Base-by-base conservation (phyloP, 2,888 invertebrate species). In the Scrobipalpa costella region DNA sequence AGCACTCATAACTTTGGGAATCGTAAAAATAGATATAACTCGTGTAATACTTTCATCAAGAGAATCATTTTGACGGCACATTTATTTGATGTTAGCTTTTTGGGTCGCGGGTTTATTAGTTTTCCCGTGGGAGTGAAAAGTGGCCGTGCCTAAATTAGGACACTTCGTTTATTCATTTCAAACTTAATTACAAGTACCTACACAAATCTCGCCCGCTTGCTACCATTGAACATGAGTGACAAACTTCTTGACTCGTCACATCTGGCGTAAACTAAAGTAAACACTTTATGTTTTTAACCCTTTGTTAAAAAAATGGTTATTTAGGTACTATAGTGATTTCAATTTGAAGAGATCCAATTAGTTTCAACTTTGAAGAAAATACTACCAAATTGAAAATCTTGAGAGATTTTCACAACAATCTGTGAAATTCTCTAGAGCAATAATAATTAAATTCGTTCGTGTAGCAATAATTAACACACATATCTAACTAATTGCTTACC, bases 381-480 rank as follows among this genome's bases (percentile, higher is more conserved):
- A 3, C 19, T 17, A 49, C 27, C 50, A 52, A 52, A 13, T 52
- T 52, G 21, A 52, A 50, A 52, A 52, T 27, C 50, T 52, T 21
- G 21, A 52, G 13, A 52, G 19, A 2, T 52, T 52, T n/a, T n/a
- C n/a, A 9, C 9, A 52, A 27, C 58, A 17, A 58, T 17, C 58
- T 19, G 40, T 58, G 38, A 58, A 40, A 58, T 40, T 57, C 62
- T 64, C 67, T 64, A 72, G 78, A 73, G 77, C 67, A 70, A 72
- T 73, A 70, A 68, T 73, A 66, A 73, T 81, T 79, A 74, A 76
- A 75, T 70, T 73, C 69, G 73, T 75, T 73, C 72, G 77, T 75
- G 78, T 75, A 73, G 74, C 71, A 77, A 80, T 80, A 61, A 64
- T 58, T 79, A 79, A 76, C 77, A 76, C 68, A 69, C 69, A 78